These are phyloP conservation scores for Bungarus multicinctus DNA, from an alignment of 2,113 vertebrate genomes.

Conservation along the genomic window DNA sequence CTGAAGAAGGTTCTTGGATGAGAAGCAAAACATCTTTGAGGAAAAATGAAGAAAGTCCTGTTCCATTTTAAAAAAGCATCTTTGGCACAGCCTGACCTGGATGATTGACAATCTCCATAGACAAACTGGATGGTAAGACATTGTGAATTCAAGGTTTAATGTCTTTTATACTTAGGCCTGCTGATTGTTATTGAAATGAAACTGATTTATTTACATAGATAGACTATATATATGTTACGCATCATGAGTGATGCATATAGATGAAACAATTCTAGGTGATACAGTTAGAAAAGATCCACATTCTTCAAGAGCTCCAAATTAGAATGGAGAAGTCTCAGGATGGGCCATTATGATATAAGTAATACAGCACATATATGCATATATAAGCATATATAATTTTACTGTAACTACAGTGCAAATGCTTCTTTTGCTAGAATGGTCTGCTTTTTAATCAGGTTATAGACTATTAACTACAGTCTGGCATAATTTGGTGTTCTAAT, in stretches of 20 bases:
- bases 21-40: background rate
- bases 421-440: background rate
- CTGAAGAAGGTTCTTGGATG: background rate
- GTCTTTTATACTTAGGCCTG: background rate
- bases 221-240: background rate
- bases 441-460: background rate
- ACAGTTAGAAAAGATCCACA: background rate
- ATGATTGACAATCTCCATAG: background rate
- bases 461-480: background rate
- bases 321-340: background rate
- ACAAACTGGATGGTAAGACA: background rate
- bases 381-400: background rate
- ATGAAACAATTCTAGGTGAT: background rate
- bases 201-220: background rate
- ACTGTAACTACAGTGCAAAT: background rate
- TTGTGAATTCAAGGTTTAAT: background rate
- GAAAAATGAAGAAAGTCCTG: background rate
- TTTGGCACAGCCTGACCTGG: background rate
- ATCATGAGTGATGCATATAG: background rate
- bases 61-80: background rate
- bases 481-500: background rate
- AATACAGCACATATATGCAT: background rate
- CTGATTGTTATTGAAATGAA: background rate
- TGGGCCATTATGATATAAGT: background rate
- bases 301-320: background rate